These are phyloP conservation scores for Hemibagrus wyckioides DNA, from an alignment of 2,113 vertebrate genomes.

Conservation along the genomic window DNA sequence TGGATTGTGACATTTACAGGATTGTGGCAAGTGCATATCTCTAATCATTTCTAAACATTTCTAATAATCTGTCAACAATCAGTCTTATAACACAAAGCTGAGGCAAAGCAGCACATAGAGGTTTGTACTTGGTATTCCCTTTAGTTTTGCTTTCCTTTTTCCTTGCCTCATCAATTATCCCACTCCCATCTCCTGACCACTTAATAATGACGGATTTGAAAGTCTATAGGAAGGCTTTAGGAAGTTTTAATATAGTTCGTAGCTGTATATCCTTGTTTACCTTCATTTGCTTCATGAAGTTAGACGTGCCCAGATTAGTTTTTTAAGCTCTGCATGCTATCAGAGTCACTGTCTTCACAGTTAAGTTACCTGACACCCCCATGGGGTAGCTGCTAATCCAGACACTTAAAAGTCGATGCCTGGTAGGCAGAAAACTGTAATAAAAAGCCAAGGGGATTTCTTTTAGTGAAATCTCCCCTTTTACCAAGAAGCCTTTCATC, in stretches of 20 bases:
- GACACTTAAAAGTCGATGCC: constrained; percentile 35
- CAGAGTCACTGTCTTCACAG: constrained; percentile 19
- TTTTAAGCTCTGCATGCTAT: constrained; percentile 6
- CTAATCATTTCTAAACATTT: not conserved
- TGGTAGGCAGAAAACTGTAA: constrained; percentile 4
- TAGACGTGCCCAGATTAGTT: constrained; percentile 3
- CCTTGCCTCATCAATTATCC: not conserved
- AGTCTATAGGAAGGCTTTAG: not conserved
- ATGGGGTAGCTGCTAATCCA: constrained; percentile 42
- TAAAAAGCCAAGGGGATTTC: constrained; percentile 36
- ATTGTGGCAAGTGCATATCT: not conserved
- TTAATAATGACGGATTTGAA: not conserved
- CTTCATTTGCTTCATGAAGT: constrained; percentile 3
- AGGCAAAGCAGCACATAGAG: not conserved
- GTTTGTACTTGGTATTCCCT: not conserved
- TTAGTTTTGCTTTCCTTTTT: not conserved
- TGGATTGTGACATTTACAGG: not conserved
- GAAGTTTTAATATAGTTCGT: not conserved
- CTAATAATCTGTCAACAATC: not conserved
- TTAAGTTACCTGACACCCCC: constrained; percentile 46
- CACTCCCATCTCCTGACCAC: not conserved
- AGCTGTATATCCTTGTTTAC: not conserved
- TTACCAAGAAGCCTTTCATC: constrained; percentile 36
- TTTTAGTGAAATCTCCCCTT: constrained; percentile 24
- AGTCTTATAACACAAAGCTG: not conserved